Percentiles rank a stretch among this genome's conserved stretches.
Evolutionary conservation across 2,888 invertebrate species (phyloP).

Genomic region (Acronicta leporina): DNA sequence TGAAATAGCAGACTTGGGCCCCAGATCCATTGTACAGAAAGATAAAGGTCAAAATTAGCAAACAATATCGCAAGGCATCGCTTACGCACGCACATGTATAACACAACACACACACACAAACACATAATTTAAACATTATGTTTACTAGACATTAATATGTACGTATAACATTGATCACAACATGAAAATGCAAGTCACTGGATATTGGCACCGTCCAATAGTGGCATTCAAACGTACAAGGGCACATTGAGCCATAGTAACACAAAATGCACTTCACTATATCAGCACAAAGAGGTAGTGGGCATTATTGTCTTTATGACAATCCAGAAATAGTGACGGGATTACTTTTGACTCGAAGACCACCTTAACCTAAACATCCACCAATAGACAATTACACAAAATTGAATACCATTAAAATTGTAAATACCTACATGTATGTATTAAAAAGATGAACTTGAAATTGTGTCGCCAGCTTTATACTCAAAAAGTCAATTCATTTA

Average conservation of each 20-base stretch:
- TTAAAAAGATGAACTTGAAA: too few species aligned
- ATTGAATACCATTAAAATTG: neutral
- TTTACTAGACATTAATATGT: neutral
- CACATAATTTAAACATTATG: neutral
- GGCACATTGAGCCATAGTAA: too few species aligned
- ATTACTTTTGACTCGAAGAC: neutral
- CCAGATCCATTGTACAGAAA: too few species aligned
- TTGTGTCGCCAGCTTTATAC: too few species aligned
- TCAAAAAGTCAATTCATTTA: neutral
- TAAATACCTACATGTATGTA: neutral
- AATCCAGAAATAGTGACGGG: neutral
- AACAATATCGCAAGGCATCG: neutral
- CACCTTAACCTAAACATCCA: neutral
- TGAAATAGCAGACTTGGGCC: too few species aligned
- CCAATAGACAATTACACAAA: neutral
- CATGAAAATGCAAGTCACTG: neutral
- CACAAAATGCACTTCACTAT: too few species aligned
- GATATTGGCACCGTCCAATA: too few species aligned
- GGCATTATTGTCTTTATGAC: neutral
- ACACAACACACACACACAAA: neutral
- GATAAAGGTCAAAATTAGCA: too few species aligned
- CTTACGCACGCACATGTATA: neutral
- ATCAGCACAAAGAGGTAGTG: too few species aligned
- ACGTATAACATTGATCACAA: slow-evolving; percentile 19
- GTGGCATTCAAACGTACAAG: neutral